Conservation (phyloP, 2,888 invertebrate species). For the Hyalella azteca region DNA sequence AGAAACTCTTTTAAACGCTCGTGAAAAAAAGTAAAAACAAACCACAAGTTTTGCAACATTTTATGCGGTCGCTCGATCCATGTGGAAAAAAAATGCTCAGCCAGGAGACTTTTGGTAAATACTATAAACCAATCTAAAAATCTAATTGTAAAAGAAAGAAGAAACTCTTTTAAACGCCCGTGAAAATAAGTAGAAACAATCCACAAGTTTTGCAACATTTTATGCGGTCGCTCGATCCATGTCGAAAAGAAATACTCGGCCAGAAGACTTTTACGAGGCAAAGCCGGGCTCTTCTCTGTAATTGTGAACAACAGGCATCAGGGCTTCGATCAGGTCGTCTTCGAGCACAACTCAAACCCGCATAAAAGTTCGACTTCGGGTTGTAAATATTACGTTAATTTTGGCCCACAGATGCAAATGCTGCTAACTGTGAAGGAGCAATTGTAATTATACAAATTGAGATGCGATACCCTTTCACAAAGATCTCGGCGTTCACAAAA, state of each 20-base stretch:
- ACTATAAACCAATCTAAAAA: no score
- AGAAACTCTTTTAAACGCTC: no score
- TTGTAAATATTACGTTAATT: slow-evolving; percentile 27
- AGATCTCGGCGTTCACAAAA: slow-evolving; percentile 1
- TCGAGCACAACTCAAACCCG: slow-evolving; percentile 23
- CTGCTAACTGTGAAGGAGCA: slow-evolving; percentile 17
- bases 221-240: no score
- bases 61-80: no score
- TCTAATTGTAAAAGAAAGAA: no score
- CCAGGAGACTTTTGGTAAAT: no score
- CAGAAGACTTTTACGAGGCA: slow-evolving; percentile 23
- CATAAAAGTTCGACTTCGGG: slow-evolving; percentile 35
- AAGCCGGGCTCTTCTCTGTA: slow-evolving; percentile 30
- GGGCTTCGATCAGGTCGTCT: slow-evolving; percentile 33
- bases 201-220: no score
- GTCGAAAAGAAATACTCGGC: background rate
- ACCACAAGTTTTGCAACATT: no score
- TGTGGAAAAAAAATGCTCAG: no score
- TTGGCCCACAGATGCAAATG: slow-evolving; percentile 31
- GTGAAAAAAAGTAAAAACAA: no score
- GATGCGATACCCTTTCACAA: slow-evolving; percentile 21
- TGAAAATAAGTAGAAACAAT: no score
- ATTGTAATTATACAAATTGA: slow-evolving; percentile 34
- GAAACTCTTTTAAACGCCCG: no score
- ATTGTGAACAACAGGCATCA: slow-evolving; percentile 32